Evolutionary conservation across 64 coral and sea anemone species (phyloP).

Genomic region (Anthopleura sola): DNA sequence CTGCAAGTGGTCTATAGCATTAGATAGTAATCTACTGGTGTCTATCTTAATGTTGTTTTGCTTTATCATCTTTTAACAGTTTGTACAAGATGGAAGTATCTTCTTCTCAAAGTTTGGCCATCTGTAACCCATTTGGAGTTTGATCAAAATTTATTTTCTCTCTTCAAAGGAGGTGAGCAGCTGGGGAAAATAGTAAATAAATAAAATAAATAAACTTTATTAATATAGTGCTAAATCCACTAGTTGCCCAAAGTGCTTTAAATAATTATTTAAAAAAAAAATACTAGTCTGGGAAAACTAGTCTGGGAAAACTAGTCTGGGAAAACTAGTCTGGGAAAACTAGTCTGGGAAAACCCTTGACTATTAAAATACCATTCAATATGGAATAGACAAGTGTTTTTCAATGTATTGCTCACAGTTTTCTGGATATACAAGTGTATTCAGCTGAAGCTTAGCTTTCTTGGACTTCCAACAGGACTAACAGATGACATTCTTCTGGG

Average conservation of each 20-base stretch:
- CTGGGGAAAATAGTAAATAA: constrained; percentile 26
- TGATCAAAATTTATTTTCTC: constrained; percentile 55
- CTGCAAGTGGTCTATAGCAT: too few relatives aligned
- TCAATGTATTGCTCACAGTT: neutral
- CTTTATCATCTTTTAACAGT: constrained; percentile 44
- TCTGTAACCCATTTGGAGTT: constrained; percentile 77
- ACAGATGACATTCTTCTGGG: constrained; percentile 90
- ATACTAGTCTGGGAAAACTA: too few relatives aligned
- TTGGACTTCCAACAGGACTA: constrained; percentile 49
- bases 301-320: too few relatives aligned
- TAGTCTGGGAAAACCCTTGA: too few relatives aligned
- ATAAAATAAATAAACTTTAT: too few relatives aligned
- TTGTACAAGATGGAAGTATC: constrained; percentile 70
- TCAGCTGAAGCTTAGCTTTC: neutral
- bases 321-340: too few relatives aligned
- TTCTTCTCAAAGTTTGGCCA: constrained; percentile 79
- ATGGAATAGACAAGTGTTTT: too few relatives aligned
- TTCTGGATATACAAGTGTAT: neutral
- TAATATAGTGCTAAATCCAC: too few relatives aligned
- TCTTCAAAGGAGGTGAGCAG: constrained; percentile 49
- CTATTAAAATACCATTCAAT: too few relatives aligned
- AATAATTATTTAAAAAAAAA: neutral
- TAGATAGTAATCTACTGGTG: too few relatives aligned
- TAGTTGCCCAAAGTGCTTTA: too few relatives aligned
- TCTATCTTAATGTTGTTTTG: neutral